These are phyloP conservation scores for Lepus townsendii DNA, from an alignment of 2,797 vertebrate genomes.

Conservation along the genomic window DNA sequence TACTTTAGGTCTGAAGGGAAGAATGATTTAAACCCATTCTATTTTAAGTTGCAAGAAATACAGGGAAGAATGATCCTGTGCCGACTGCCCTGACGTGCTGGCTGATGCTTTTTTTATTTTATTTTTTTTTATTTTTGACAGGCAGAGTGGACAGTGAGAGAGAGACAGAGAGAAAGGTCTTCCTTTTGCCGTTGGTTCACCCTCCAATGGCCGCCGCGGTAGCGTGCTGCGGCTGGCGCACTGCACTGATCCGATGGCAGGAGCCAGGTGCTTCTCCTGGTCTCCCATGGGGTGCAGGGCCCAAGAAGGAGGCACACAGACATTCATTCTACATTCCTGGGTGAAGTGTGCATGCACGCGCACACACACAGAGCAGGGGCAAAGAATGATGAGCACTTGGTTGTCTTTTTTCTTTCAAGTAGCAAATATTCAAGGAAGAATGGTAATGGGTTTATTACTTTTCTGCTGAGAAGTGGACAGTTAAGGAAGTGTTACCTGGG, in stretches of 20 bases:
- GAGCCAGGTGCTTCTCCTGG: no score
- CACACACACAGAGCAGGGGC: background rate
- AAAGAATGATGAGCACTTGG: background rate
- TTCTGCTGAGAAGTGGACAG: background rate
- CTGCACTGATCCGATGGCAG: no score
- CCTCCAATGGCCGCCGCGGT: no score
- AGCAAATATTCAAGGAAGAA: background rate
- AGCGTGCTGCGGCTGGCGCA: no score
- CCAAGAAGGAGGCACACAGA: background rate
- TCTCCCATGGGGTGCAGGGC: no score
- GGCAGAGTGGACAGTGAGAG: no score
- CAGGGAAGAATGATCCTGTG: background rate
- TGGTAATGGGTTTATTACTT: background rate
- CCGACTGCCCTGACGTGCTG: background rate
- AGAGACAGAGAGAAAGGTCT: no score
- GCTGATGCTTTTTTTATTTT: background rate
- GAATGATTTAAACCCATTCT: background rate
- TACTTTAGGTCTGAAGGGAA: background rate
- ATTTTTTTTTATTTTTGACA: no score
- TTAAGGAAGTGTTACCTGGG: background rate
- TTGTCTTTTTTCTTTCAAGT: background rate
- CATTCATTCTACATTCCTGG: background rate
- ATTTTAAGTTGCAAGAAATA: conserved; percentile 28
- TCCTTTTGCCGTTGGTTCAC: no score
- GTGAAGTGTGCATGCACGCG: background rate